These are phyloP conservation scores for Tursiops truncatus DNA, from an alignment of 2,113 vertebrate species.

Conservation along the genomic window DNA sequence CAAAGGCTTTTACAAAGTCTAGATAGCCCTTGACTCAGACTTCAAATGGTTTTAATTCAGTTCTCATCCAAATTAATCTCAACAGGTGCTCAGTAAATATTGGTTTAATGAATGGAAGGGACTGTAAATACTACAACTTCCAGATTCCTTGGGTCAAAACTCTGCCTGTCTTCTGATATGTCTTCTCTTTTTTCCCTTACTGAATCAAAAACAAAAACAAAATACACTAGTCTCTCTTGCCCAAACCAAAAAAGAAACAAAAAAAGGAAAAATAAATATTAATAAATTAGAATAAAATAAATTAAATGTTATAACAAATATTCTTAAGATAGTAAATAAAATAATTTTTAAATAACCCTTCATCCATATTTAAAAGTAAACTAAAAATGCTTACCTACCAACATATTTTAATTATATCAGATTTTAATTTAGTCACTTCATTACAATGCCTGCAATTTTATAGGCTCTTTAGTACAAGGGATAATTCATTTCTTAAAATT, in stretches of 20 bases:
- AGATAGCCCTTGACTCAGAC: not conserved
- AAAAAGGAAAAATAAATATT: not conserved
- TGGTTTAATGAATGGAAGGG: not conserved
- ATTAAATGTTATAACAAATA: not conserved
- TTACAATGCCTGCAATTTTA: not conserved
- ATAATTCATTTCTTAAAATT: slow-evolving; percentile 21
- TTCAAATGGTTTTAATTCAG: slow-evolving; percentile 1
- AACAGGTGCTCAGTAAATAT: not conserved
- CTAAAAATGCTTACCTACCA: not conserved
- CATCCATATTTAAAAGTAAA: not conserved
- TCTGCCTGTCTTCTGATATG: not conserved
- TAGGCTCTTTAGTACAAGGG: not conserved
- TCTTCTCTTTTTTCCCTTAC: not conserved
- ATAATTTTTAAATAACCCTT: slow-evolving; percentile 1
- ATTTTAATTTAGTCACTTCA: slow-evolving; percentile 21
- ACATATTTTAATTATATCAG: slow-evolving; percentile 2
- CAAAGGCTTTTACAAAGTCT: not conserved
- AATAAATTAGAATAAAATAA: not conserved
- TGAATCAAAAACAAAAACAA: slow-evolving; percentile 22
- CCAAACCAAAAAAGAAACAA: not conserved
- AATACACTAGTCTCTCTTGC: not conserved
- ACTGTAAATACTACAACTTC: not conserved
- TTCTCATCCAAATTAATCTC: not conserved
- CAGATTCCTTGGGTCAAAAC: not conserved
- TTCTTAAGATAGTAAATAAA: not conserved